Percentiles rank a stretch among this genome's conserved stretches.
Evolutionary conservation across 2,113 vertebrate genomes (phyloP).

Genomic region (Pterophyllum scalare): DNA sequence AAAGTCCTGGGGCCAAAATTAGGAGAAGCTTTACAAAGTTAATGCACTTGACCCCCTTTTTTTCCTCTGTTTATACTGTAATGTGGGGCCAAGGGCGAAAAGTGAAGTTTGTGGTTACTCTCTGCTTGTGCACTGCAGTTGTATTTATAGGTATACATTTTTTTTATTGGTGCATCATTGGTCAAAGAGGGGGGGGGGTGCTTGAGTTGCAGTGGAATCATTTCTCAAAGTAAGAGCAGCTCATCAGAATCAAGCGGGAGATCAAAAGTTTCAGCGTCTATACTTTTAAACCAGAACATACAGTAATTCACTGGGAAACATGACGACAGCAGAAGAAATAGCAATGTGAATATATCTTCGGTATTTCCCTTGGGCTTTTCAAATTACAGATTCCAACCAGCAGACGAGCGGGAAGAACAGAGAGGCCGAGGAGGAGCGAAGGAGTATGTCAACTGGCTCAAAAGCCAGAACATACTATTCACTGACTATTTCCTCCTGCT

Average conservation of each 20-base stretch:
- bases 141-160: background rate
- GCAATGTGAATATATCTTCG: conserved; percentile 72
- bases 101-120: background rate
- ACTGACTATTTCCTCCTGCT: conserved; percentile 46
- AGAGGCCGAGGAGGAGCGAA: conserved; percentile 48
- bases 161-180: background rate
- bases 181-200: background rate
- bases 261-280: conserved; percentile 56
- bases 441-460: conserved; percentile 52
- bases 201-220: conserved; percentile 14
- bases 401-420: conserved; percentile 53
- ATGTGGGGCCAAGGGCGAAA: background rate
- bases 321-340: conserved; percentile 70
- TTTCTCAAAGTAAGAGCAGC: conserved; percentile 3
- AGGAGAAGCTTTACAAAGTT: conserved; percentile 47
- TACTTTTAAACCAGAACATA: conserved; percentile 58
- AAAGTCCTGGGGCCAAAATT: conserved; percentile 58
- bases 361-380: conserved; percentile 76
- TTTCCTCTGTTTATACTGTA: background rate
- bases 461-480: conserved; percentile 65
- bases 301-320: conserved; percentile 67
- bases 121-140: background rate
- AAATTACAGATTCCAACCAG: conserved; percentile 77
- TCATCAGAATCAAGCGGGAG: background rate
- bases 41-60: conserved; percentile 49